Evolutionary conservation across 2,797 vertebrate genomes (phyloP), one percentile per base, ranked within the genome.

Genomic region (Eptatretus atami): DNA sequence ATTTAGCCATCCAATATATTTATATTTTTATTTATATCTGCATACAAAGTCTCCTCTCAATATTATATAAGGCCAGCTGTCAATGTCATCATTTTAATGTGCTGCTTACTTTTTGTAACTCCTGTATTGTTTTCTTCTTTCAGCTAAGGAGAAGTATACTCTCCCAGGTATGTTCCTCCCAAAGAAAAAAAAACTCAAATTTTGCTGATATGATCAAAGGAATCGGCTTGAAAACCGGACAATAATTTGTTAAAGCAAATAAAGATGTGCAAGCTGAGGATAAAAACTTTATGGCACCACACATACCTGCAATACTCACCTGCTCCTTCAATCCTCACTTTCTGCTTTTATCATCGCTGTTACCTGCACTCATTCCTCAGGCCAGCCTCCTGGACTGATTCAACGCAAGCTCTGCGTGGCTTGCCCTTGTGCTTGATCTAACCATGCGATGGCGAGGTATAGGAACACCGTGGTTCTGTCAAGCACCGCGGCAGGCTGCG

Each of bases 381-480:
- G 77, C 76, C 85, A 77, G 78, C 81, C 81, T 84, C 78, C 79
- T 79, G 78, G 82, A 86, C 55, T 84, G 83, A 84, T 77, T 79
- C 82, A 82, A 77, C 78, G 77, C 74, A 77, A 75, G 74, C 69
- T 73, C 68, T 78, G 87, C 87, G 82, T 83, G 87, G 83, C 92
- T 85, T 96, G 95, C 88, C 85, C 82, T 94, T 95, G 90, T 96
- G 90, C 90, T 96, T 96, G 90, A 96, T 96, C 85, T 95, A 96
- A 96, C 90, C 90, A 95, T 96, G 90, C 93, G 87, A 77, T 88
- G 85, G 82, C 81, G 77, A 84, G 83, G 82, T 84, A 81, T 80
- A 78, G 82, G 84, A 84, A 84, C 86, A 86, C 88, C 90, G 95
- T 96, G 90, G 88, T 95, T 95, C 85, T 80, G 83, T 96, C 90